Conservation (phyloP, 1,140 invertebrate species). For the Cepaea nemoralis region DNA sequence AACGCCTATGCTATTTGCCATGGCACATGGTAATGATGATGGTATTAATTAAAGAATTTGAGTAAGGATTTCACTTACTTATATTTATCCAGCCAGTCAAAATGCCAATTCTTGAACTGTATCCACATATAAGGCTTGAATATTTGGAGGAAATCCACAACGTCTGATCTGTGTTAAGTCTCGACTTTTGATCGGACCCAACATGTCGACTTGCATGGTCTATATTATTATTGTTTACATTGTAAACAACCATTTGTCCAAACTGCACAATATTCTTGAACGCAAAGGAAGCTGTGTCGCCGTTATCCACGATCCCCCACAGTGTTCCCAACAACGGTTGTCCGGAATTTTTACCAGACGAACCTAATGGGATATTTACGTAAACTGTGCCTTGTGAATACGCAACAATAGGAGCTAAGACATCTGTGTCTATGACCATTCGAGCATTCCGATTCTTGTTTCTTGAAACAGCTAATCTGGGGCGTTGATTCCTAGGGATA, state of each 20-base stretch:
- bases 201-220: too few relatives aligned
- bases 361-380: neutral
- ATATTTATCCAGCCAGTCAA: neutral
- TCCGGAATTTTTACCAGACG: neutral
- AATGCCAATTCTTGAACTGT: neutral
- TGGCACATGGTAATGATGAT: too few relatives aligned
- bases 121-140: neutral
- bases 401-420: neutral
- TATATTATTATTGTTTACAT: too few relatives aligned
- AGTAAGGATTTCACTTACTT: neutral
- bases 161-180: neutral
- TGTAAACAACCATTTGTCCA: neutral
- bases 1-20: too few relatives aligned
- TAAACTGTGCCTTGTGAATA: neutral
- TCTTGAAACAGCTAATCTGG: neutral
- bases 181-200: neutral
- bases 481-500: neutral
- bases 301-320: neutral
- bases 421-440: neutral
- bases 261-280: neutral
- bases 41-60: too few relatives aligned
- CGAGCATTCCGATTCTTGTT: neutral
- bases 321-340: neutral
- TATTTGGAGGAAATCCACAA: neutral
- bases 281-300: neutral